Conservation (phyloP, 2,113 vertebrate genomes). For the Tautogolabrus adspersus region DNA sequence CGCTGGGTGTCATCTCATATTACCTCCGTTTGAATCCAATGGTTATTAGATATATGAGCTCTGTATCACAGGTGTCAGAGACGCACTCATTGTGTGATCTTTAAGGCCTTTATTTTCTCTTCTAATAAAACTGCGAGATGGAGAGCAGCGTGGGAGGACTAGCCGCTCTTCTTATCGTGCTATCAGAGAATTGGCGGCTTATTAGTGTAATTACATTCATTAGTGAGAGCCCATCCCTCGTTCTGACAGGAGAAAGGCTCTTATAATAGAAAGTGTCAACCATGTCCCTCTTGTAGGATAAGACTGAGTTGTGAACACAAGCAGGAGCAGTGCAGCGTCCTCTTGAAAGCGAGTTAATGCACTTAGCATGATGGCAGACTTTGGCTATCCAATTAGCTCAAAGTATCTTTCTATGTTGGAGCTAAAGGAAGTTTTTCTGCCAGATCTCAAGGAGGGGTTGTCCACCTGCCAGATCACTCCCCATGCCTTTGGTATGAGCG, state of each 20-base stretch:
- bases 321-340: constrained; percentile 35
- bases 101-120: constrained; percentile 67
- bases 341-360: constrained; percentile 39
- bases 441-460: constrained; percentile 17
- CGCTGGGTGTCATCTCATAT: constrained; percentile 52
- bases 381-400: constrained; percentile 24
- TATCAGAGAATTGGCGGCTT: constrained; percentile 64
- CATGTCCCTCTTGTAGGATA: constrained; percentile 37
- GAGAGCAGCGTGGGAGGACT: constrained; percentile 42
- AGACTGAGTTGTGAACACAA: constrained; percentile 33
- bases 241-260: constrained; percentile 60
- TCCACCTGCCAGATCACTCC: constrained; percentile 35
- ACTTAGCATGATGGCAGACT: constrained; percentile 26
- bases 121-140: constrained; percentile 56
- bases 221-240: constrained; percentile 56
- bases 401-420: constrained; percentile 23
- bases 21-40: constrained; percentile 62
- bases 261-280: constrained; percentile 57
- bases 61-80: constrained; percentile 55
- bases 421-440: constrained; percentile 2
- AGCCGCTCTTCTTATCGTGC: constrained; percentile 42
- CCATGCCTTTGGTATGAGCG: constrained; percentile 35
- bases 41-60: constrained; percentile 51
- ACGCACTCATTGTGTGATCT: constrained; percentile 51
- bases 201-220: constrained; percentile 71